A percentile compares a stretch with the other conserved stretches of the same genome.
Conservation (phyloP, 1,140 invertebrate species). For the Nebria ingens region DNA sequence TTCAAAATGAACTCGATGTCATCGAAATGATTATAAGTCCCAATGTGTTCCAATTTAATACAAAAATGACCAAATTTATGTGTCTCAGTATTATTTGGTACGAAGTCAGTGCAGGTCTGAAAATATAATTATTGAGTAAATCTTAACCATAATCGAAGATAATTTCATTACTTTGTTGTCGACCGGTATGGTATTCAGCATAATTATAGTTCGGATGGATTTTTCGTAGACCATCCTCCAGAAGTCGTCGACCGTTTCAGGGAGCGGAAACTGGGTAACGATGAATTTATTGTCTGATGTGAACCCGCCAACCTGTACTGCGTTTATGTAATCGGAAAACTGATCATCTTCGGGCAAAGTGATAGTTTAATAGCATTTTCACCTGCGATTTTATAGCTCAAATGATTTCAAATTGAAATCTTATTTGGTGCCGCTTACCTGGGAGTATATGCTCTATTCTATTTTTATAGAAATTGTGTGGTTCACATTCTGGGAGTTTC, state of each 20-base stretch:
- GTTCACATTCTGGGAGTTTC: not conserved
- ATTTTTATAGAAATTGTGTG: not conserved
- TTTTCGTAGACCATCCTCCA: conserved; percentile 68
- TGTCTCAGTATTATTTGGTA: no score
- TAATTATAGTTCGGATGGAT: conserved; percentile 56
- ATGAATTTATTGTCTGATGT: conserved; percentile 36
- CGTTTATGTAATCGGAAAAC: conserved; percentile 60
- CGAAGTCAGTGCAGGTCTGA: no score
- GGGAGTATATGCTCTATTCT: not conserved
- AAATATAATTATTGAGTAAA: no score
- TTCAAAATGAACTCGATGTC: no score
- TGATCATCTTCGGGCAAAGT: conserved; percentile 10
- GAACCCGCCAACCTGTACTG: conserved; percentile 54
- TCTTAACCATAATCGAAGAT: no score
- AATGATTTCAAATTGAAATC: not conserved
- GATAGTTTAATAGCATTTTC: not conserved
- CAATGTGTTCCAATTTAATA: no score
- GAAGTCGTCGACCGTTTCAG: conserved; percentile 58
- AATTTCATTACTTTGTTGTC: conserved; percentile 20
- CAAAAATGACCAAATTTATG: no score
- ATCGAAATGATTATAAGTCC: no score
- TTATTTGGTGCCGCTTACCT: not conserved
- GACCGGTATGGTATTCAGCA: conserved; percentile 41
- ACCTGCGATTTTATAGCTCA: not conserved
- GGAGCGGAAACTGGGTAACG: conserved; percentile 65